Percentiles rank a stretch among this genome's conserved stretches.
These are phyloP conservation scores for Tetramorium alpestre DNA, from an alignment of 1,140 invertebrate genomes.

Conservation along the genomic window DNA sequence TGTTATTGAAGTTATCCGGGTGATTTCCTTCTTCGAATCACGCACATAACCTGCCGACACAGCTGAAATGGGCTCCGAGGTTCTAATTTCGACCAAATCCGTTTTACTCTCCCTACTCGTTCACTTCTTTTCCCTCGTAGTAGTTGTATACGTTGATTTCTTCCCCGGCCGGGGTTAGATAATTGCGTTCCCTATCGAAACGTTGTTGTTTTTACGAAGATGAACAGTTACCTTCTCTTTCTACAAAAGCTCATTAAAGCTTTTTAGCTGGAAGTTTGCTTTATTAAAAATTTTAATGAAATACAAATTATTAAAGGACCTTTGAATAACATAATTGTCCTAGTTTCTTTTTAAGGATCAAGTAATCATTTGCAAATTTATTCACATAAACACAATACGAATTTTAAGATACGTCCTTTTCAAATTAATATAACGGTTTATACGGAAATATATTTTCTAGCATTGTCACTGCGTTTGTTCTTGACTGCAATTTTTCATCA, in stretches of 20 bases:
- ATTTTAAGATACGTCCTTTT: background rate
- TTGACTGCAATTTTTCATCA: slow-evolving; percentile 18
- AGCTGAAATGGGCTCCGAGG: slow-evolving; percentile 46
- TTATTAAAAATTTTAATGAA: background rate
- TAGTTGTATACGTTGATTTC: slow-evolving; percentile 34
- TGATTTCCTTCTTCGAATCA: slow-evolving; percentile 36
- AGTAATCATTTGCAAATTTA: background rate
- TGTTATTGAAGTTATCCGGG: slow-evolving; percentile 37
- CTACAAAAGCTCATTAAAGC: background rate
- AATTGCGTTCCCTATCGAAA: slow-evolving; percentile 50
- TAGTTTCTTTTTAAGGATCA: background rate
- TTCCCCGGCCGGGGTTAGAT: slow-evolving; percentile 19
- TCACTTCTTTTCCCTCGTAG: slow-evolving; percentile 49
- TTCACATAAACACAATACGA: background rate
- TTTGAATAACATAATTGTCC: background rate
- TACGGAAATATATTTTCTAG: background rate
- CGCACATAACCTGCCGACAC: slow-evolving; percentile 22
- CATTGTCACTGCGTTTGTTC: background rate
- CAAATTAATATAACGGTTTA: background rate
- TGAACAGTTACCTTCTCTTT: background rate
- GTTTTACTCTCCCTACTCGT: slow-evolving; percentile 51
- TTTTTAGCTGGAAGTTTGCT: background rate
- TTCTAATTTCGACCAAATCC: slow-evolving; percentile 65
- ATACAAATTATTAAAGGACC: background rate
- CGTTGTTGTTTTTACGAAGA: slow-evolving; percentile 26